A percentile compares a stretch with the other conserved stretches of the same genome.
Evolutionary conservation across 2,797 vertebrate genomes (phyloP).

Genomic region (Remorina albescens): DNA sequence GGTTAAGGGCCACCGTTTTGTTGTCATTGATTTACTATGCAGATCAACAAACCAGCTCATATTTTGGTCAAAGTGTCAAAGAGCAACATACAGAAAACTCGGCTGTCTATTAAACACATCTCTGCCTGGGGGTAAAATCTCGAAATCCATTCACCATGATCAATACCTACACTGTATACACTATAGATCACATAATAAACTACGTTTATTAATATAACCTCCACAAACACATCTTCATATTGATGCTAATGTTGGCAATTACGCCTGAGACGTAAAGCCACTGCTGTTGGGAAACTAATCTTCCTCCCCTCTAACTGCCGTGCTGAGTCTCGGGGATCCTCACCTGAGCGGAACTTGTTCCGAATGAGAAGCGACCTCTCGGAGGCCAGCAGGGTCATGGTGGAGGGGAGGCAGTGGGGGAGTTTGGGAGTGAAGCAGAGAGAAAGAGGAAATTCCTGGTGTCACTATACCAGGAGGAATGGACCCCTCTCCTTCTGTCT

Average conservation of each 20-base stretch:
- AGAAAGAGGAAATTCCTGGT: constrained; percentile 70
- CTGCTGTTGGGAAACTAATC: constrained; percentile 16
- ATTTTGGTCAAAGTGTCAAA: background rate
- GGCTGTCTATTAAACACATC: constrained; percentile 25
- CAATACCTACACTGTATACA: constrained; percentile 38
- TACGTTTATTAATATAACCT: constrained; percentile 39
- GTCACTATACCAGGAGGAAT: constrained; percentile 72
- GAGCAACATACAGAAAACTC: constrained; percentile 21
- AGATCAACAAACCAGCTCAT: too few species aligned
- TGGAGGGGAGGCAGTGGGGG: constrained; percentile 42
- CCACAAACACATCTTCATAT: constrained; percentile 36
- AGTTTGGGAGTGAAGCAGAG: constrained; percentile 57
- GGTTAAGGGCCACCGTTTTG: too few species aligned
- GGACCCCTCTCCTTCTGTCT: constrained; percentile 70
- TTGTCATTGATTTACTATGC: too few species aligned
- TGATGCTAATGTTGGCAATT: constrained; percentile 50
- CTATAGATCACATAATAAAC: constrained; percentile 49
- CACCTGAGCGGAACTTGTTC: constrained; percentile 95
- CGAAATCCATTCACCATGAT: constrained; percentile 49
- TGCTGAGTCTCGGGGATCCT: constrained; percentile 62
- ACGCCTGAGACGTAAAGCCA: constrained; percentile 23
- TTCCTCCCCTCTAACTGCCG: constrained; percentile 25
- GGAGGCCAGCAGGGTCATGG: constrained; percentile 91
- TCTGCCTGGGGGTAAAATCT: constrained; percentile 32
- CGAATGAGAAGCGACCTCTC: constrained; percentile 93